A percentile compares a stretch with the other conserved stretches of the same genome.
phyloP scores from a whole-genome alignment of 2,113 vertebrate species.

The Lates calcarifer region DNA sequence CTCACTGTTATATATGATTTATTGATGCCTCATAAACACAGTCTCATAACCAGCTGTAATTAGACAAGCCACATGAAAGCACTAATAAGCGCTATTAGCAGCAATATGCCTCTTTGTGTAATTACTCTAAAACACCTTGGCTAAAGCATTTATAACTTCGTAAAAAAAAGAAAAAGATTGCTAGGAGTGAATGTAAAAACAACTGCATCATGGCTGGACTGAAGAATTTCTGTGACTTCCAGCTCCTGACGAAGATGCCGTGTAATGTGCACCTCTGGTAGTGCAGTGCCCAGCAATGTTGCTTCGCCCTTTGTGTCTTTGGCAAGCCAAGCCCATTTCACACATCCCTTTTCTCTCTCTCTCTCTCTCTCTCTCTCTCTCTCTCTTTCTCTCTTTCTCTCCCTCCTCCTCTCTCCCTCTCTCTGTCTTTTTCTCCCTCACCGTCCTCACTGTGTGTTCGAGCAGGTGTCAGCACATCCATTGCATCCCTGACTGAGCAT shows the following conservation, averaged over 20 bases:
- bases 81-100: conserved; percentile 18
- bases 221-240: conserved; percentile 30
- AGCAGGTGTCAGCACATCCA: conserved; percentile 74
- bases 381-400: conserved; percentile 16
- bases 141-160: conserved; percentile 29
- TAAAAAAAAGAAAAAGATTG: conserved; percentile 13
- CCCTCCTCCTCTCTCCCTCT: neutral
- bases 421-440: conserved; percentile 6
- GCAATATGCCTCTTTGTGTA: conserved; percentile 21
- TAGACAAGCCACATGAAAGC: conserved; percentile 23
- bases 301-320: conserved; percentile 57
- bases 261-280: conserved; percentile 48
- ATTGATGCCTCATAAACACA: conserved; percentile 51
- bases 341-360: conserved; percentile 36
- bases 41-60: conserved; percentile 48
- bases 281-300: conserved; percentile 34
- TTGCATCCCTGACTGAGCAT: conserved; percentile 62
- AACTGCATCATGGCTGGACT: conserved; percentile 22
- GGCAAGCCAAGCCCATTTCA: conserved; percentile 55
- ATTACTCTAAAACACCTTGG: conserved; percentile 47
- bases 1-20: conserved; percentile 31
- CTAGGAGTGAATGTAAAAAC: conserved; percentile 27
- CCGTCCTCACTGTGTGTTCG: conserved; percentile 29
- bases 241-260: conserved; percentile 28
- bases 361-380: conserved; percentile 14